phyloP scores from a whole-genome alignment of 1,140 invertebrate genomes.

The Drosophila eugracilis region DNA sequence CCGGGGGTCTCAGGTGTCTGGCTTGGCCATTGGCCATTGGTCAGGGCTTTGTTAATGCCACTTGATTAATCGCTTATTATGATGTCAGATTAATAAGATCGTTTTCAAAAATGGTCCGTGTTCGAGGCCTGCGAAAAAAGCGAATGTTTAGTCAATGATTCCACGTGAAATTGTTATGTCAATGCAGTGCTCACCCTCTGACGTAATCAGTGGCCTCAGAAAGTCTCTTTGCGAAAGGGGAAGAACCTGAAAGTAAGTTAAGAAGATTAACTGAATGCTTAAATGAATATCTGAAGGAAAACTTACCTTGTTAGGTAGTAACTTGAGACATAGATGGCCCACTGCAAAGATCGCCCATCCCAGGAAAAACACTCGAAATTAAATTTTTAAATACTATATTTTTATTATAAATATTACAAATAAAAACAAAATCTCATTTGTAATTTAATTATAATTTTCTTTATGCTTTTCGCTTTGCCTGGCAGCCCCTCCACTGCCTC shows the following conservation, averaged over 20 bases:
- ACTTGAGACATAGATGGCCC: neutral
- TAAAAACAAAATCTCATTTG: conserved; percentile 84
- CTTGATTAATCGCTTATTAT: conserved; percentile 82
- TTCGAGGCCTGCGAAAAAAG: conserved; percentile 43
- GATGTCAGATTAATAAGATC: conserved; percentile 84
- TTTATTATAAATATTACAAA: conserved; percentile 85
- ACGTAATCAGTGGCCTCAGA: conserved; percentile 40
- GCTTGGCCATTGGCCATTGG: conserved; percentile 66
- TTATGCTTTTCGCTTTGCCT: conserved; percentile 64
- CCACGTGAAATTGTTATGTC: conserved; percentile 30
- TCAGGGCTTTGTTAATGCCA: conserved; percentile 74
- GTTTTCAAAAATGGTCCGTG: conserved; percentile 70
- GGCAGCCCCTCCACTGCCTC: conserved; percentile 42
- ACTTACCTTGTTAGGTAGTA: neutral
- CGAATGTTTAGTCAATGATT: conserved; percentile 21
- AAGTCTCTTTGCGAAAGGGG: neutral
- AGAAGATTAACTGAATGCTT: neutral
- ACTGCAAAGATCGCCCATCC: neutral
- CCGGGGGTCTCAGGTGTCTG: conserved; percentile 66
- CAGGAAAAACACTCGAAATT: conserved; percentile 16
- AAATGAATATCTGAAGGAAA: too few relatives aligned
- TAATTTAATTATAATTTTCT: conserved; percentile 79
- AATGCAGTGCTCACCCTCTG: conserved; percentile 32
- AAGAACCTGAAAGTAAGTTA: conserved; percentile 10
- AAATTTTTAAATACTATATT: conserved; percentile 84